Percentiles rank a stretch among this genome's conserved stretches.
These are phyloP conservation scores for Drosophila jambulina DNA, from an alignment of 1,140 invertebrate genomes.

Conservation along the genomic window DNA sequence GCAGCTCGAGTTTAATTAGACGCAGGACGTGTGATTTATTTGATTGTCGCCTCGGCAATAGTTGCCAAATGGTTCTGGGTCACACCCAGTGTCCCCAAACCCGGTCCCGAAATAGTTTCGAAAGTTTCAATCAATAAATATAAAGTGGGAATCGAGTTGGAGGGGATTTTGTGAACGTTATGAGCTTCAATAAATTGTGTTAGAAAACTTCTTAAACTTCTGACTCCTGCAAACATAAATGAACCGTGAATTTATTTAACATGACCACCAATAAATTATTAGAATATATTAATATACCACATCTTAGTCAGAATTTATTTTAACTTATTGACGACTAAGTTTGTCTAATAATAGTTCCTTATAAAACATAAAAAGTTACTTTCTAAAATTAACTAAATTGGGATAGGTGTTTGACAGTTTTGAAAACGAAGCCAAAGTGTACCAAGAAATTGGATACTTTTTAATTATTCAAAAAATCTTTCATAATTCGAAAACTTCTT, in stretches of 20 bases:
- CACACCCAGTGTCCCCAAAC: slow-evolving; percentile 4
- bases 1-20: slow-evolving; percentile 81
- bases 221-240: neutral
- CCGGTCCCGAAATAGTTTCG: slow-evolving; percentile 21
- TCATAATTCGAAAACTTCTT: neutral
- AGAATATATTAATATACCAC: neutral
- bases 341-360: neutral
- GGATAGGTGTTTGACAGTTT: too few species aligned
- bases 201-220: slow-evolving; percentile 1
- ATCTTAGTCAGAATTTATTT: neutral
- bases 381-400: too few species aligned
- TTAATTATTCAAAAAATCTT: neutral
- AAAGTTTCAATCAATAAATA: slow-evolving; percentile 58
- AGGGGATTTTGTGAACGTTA: slow-evolving; percentile 12
- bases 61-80: slow-evolving; percentile 29
- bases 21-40: slow-evolving; percentile 75
- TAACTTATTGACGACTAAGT: neutral
- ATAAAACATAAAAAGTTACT: neutral
- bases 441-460: too few species aligned
- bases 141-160: slow-evolving; percentile 17
- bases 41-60: slow-evolving; percentile 60
- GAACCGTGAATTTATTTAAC: neutral
- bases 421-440: too few species aligned
- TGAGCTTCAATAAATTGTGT: slow-evolving; percentile 18
- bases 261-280: neutral